These are phyloP conservation scores for Oreochromis grahami DNA, from an alignment of 2,797 vertebrate genomes.

Conservation along the genomic window DNA sequence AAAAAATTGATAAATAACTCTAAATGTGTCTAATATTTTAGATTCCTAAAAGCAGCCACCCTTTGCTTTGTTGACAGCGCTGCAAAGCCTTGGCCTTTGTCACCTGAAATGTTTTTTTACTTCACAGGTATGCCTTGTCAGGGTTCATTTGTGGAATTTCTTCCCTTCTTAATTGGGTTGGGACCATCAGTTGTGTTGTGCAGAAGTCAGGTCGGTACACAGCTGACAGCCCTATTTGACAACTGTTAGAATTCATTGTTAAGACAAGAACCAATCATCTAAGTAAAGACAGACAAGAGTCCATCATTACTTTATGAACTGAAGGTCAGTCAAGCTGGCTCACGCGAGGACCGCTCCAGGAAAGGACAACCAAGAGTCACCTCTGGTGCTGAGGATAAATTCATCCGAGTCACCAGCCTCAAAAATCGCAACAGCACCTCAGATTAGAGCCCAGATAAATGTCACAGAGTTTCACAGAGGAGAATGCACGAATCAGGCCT, in stretches of 20 bases:
- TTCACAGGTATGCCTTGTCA: neutral
- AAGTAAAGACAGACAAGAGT: neutral
- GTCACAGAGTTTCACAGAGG: neutral
- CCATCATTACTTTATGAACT: neutral
- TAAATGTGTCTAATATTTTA: neutral
- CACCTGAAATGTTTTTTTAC: neutral
- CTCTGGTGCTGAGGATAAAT: neutral
- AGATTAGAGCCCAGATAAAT: neutral
- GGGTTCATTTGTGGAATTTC: neutral
- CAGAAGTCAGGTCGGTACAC: neutral
- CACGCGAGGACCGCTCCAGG: neutral
- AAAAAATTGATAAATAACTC: neutral
- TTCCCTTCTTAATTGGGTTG: neutral
- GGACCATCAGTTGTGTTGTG: neutral
- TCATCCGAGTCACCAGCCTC: neutral
- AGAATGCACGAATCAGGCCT: neutral
- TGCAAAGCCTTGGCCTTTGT: neutral
- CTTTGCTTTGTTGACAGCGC: neutral
- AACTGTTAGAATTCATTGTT: neutral
- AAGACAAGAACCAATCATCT: neutral
- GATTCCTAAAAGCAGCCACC: neutral
- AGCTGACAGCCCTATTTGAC: neutral
- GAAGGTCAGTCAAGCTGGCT: neutral
- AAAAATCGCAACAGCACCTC: neutral
- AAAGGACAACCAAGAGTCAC: neutral